A percentile compares a stretch with the other conserved stretches of the same genome.
Evolutionary conservation across 2,888 invertebrate species (phyloP).

Genomic region (Cryptus armator): DNA sequence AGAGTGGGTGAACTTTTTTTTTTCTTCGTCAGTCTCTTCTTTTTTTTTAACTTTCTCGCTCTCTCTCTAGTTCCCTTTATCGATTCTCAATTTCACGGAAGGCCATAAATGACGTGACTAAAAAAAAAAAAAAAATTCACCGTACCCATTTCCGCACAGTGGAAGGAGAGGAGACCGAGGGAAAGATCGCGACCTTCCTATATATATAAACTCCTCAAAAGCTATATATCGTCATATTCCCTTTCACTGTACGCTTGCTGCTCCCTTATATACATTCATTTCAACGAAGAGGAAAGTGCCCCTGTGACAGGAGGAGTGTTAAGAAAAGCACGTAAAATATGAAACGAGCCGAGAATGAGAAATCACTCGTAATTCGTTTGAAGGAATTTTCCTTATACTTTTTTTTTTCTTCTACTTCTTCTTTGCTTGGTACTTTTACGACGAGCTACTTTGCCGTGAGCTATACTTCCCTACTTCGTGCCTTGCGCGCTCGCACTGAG

Average conservation of each 20-base stretch:
- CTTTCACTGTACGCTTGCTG: constrained; percentile 22
- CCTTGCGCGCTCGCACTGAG: constrained; percentile 4
- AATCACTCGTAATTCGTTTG: constrained; percentile 62
- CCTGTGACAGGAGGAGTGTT: constrained; percentile 45
- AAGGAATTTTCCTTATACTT: constrained; percentile 45
- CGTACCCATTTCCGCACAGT: not conserved
- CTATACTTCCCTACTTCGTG: constrained; percentile 5
- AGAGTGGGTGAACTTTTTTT: not conserved
- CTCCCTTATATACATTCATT: constrained; percentile 43
- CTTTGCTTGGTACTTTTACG: constrained; percentile 22
- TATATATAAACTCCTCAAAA: not conserved
- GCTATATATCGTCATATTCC: constrained; percentile 35
- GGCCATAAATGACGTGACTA: constrained; percentile 35
- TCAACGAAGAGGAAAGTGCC: constrained; percentile 46
- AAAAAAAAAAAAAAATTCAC: constrained; percentile 39
- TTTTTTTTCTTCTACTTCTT: constrained; percentile 8
- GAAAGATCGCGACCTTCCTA: not conserved
- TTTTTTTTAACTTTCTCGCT: not conserved
- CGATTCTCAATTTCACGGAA: constrained; percentile 40
- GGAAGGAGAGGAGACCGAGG: not conserved
- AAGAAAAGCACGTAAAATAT: constrained; percentile 61
- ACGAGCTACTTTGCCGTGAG: constrained; percentile 46
- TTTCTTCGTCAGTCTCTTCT: not conserved
- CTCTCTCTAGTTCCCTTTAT: constrained; percentile 8
- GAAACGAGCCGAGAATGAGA: constrained; percentile 54